phyloP scores from a whole-genome alignment of 92 coral and sea anemone genomes.

The Siderastrea siderea region DNA sequence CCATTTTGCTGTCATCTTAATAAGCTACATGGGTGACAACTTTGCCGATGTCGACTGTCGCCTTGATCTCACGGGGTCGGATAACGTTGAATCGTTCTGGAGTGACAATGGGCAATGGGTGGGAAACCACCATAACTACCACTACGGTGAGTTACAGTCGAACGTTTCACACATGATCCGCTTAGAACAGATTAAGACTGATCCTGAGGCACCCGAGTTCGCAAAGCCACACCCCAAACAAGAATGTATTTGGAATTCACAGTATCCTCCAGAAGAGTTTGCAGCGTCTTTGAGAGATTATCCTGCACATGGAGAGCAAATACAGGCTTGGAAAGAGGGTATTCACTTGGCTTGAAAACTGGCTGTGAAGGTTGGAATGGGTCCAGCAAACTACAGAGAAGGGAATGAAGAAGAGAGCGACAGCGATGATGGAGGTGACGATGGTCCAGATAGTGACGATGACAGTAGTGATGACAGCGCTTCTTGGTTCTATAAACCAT shows the following conservation, averaged over 20 bases:
- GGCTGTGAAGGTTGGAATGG: slow-evolving; percentile 51
- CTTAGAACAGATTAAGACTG: slow-evolving; percentile 56
- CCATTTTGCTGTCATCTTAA: slow-evolving; percentile 67
- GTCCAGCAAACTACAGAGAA: slow-evolving; percentile 32
- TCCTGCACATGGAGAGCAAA: slow-evolving; percentile 50
- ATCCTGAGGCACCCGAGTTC: slow-evolving; percentile 63
- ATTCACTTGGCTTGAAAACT: slow-evolving; percentile 24
- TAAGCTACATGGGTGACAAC: slow-evolving; percentile 67
- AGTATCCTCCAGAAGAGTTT: slow-evolving; percentile 48
- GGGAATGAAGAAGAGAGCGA: slow-evolving; percentile 34
- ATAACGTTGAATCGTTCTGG: slow-evolving; percentile 58
- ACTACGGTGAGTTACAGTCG: slow-evolving; percentile 54
- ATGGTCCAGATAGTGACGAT: slow-evolving; percentile 40
- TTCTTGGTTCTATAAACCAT: slow-evolving; percentile 53
- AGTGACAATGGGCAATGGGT: slow-evolving; percentile 74
- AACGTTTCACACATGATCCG: slow-evolving; percentile 68
- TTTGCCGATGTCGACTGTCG: slow-evolving; percentile 48
- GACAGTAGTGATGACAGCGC: slow-evolving; percentile 27
- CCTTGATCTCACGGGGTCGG: slow-evolving; percentile 53
- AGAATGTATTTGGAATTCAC: slow-evolving; percentile 63
- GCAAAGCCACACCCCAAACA: slow-evolving; percentile 66
- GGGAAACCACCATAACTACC: slow-evolving; percentile 76
- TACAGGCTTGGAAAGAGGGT: slow-evolving; percentile 59
- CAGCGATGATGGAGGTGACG: slow-evolving; percentile 33
- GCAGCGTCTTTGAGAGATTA: slow-evolving; percentile 50